Percentiles rank a stretch among this genome's conserved stretches.
These are phyloP conservation scores for Acridotheres tristis DNA, from an alignment of 2,797 vertebrate species.

Conservation along the genomic window DNA sequence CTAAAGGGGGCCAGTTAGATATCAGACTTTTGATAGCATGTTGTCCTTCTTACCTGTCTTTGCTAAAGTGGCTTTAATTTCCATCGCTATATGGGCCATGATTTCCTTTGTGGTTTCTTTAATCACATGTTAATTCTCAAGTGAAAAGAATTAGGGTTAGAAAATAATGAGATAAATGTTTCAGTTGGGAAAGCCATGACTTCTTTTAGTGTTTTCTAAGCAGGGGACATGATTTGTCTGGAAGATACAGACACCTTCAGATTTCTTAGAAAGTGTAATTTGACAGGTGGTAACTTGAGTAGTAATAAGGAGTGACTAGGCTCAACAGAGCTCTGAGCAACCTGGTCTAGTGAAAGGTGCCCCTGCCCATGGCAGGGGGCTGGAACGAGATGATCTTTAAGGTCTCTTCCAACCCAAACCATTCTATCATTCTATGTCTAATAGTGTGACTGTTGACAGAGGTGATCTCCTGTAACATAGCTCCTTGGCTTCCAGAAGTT, in stretches of 20 bases:
- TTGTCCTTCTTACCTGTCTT: background rate
- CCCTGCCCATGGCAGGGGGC: background rate
- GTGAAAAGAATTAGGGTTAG: background rate
- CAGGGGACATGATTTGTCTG: background rate
- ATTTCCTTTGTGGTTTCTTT: background rate
- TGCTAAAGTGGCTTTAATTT: slow-evolving; percentile 8
- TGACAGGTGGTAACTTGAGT: background rate
- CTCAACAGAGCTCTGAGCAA: background rate
- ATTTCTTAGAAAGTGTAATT: background rate
- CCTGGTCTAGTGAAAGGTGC: background rate
- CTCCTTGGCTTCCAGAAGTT: background rate
- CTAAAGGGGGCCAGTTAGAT: background rate
- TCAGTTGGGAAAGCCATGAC: background rate
- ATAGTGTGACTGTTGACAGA: background rate
- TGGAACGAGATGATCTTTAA: background rate
- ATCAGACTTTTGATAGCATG: background rate
- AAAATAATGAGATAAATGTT: background rate
- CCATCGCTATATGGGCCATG: background rate
- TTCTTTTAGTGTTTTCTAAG: background rate
- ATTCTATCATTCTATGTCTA: background rate
- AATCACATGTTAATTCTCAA: background rate
- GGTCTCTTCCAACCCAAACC: background rate
- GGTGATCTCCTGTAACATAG: background rate
- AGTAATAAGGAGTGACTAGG: background rate
- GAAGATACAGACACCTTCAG: background rate